Evolutionary conservation across 2,797 vertebrate species (phyloP), one percentile per base, ranked within the genome.

Genomic region (Intellagama lesueurii): DNA sequence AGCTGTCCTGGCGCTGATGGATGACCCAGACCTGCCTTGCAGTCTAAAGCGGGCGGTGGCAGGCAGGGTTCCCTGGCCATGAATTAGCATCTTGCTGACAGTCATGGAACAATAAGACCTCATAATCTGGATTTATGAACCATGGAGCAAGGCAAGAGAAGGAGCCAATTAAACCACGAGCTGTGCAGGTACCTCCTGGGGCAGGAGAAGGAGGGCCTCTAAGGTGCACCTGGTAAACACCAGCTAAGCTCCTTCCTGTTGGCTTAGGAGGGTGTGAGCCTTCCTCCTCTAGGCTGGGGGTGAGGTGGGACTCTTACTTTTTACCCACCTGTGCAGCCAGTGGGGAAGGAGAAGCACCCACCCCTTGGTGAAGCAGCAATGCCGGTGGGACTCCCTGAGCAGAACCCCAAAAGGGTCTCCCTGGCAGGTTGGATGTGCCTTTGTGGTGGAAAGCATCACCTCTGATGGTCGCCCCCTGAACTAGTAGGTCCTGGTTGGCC

Each of bases 61-160:
- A 64, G 19, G 7, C 70, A 76, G 91, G 83, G 90, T 87, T 49
- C 49, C 49, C 94, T 69, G 90, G 78, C 26, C 0, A 89, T 92
- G 91, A 94, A 94, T 95, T 91, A 95, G 90, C 95, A 52, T 90
- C 92, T 92, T 87, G 35, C 95, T 87, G 92, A 86, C 86, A 90
- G 83, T 84, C 90, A 81, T 92, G 86, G 92, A 94, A 82, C 93
- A 92, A 60, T 0, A 12, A 86, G 88, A 90, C 69, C 60, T 72
- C 7, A 19, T 90, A 68, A 69, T 64, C 4, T 19, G 90, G 89
- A 95, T 95, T 94, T 91, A 88, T 89, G 64, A 75, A 44, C 69
- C 83, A 85, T 30, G 86, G 44, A 89, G 40, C n/a, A 0, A 56
- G 90, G 91, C 77, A 24, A 24, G 77, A 86, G 93, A 89, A 56